Evolutionary conservation across 2,113 vertebrate species (phyloP), one percentile per base, ranked within the genome.

Genomic region (Pheucticus melanocephalus): DNA sequence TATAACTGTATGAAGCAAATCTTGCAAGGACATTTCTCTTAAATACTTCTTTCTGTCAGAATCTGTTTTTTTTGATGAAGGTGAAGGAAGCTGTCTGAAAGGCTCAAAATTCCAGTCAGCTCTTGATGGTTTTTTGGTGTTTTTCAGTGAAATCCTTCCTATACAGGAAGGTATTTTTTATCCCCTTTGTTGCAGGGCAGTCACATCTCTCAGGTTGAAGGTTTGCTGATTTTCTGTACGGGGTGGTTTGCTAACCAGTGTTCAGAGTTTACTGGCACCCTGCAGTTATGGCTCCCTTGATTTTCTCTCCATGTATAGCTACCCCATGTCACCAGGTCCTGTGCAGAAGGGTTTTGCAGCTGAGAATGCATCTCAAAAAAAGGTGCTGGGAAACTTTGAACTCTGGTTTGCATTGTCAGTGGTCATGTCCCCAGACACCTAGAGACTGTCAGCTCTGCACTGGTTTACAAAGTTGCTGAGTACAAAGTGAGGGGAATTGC

Each of bases 311-410:
- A 28, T 31, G 16, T 12, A 9, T 9, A 40, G 28, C 40, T 65
- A 15, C 27, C 17, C 1, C 40, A 25, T 35, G 68, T 72, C 3
- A 0, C 50, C 5, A 15, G 7, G 14, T 68, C 30, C 63, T 39
- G 2, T 14, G 16, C 16, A 23, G 51, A 44, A 76, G 54, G 24
- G 20, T 85, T 72, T 53, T 80, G 25, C 70, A 89, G 44, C 57
- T 66, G 5, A 22, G 72, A 65, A 69, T 42, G 12, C 27, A 27
- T 31, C 75, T 61, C 71, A 51, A 31, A 60, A 54, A 53, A 1
- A 50, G 27, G 1, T 44, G 22, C 15, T 1, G 6, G 56, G 45
- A 44, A 59, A 37, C 68, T 31, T 5, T 23, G 42, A 42, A 7
- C 20, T 3, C 13, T 6, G 12, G 10, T 87, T 82, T 82, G 48